A percentile compares a stretch with the other conserved stretches of the same genome.
Conservation (phyloP, 1,140 invertebrate species). For the Apolygus lucorum region DNA sequence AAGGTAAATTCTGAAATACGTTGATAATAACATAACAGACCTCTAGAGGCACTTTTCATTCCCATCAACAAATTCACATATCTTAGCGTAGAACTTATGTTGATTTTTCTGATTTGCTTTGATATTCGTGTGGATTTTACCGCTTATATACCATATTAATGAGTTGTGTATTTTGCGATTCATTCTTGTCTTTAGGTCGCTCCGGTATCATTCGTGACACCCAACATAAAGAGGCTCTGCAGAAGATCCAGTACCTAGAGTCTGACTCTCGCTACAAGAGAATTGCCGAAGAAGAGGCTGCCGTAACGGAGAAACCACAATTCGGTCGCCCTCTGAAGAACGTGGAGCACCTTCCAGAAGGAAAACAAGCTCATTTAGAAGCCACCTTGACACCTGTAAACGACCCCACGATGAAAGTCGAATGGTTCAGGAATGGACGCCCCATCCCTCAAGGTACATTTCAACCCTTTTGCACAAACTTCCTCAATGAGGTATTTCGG, state of each 20-base stretch:
- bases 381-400: slow-evolving; percentile 89
- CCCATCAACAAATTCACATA: too few species aligned
- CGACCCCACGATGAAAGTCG: slow-evolving; percentile 89
- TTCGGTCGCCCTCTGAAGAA: slow-evolving; percentile 82
- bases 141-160: too few species aligned
- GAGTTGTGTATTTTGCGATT: too few species aligned
- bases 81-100: too few species aligned
- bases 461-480: too few species aligned
- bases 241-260: slow-evolving; percentile 87
- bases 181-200: slow-evolving; percentile 49
- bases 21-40: too few species aligned
- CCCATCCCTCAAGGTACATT: slow-evolving; percentile 73
- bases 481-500: too few species aligned
- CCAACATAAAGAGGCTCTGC: slow-evolving; percentile 86
- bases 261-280: slow-evolving; percentile 70
- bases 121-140: too few species aligned
- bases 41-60: too few species aligned
- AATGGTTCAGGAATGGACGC: slow-evolving; percentile 89
- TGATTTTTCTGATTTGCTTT: background rate
- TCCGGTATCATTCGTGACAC: slow-evolving; percentile 84
- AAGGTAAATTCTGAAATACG: slow-evolving; percentile 74
- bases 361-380: slow-evolving; percentile 88
- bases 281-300: slow-evolving; percentile 58
- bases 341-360: slow-evolving; percentile 70
- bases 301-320: slow-evolving; percentile 72